Conservation (phyloP, 2,797 vertebrate genomes). For the Myiotriccus ornatus region DNA sequence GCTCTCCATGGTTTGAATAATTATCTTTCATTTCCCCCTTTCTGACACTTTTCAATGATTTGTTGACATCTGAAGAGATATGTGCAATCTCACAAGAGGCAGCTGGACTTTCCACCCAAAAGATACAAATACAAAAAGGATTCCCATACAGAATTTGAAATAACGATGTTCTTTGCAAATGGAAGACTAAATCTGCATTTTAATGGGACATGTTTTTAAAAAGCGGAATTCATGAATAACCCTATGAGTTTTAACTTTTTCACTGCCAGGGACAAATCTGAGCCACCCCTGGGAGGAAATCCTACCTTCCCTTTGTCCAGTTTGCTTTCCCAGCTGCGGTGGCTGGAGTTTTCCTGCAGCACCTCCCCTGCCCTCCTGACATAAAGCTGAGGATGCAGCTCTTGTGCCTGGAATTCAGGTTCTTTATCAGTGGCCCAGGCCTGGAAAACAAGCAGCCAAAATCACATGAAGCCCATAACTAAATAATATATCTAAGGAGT, state of each 20-base stretch:
- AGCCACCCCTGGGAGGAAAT: neutral
- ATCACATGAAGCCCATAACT: neutral
- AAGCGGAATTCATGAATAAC: slow-evolving; percentile 58
- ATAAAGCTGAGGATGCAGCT: neutral
- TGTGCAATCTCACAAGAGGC: slow-evolving; percentile 73
- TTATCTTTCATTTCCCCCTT: slow-evolving; percentile 76
- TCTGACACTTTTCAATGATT: slow-evolving; percentile 78
- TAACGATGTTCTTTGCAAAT: slow-evolving; percentile 76
- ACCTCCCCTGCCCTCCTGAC: neutral
- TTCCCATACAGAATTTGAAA: slow-evolving; percentile 79
- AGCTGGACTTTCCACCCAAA: slow-evolving; percentile 76
- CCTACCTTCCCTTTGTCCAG: slow-evolving; percentile 11
- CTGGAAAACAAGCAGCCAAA: neutral
- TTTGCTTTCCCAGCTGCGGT: neutral
- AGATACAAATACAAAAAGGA: slow-evolving; percentile 75
- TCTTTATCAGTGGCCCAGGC: neutral
- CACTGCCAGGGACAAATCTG: slow-evolving; percentile 36
- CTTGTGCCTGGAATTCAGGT: rapidly evolving
- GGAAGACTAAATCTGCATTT: slow-evolving; percentile 74
- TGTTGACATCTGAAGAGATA: slow-evolving; percentile 80
- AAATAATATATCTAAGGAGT: rapidly evolving
- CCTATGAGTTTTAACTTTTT: slow-evolving; percentile 69
- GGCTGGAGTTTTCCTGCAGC: neutral
- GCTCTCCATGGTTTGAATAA: slow-evolving; percentile 76
- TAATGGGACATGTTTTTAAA: slow-evolving; percentile 71